Base-by-base conservation (phyloP, 2,888 invertebrate species). In the Amblyjoppa proteus region DNA sequence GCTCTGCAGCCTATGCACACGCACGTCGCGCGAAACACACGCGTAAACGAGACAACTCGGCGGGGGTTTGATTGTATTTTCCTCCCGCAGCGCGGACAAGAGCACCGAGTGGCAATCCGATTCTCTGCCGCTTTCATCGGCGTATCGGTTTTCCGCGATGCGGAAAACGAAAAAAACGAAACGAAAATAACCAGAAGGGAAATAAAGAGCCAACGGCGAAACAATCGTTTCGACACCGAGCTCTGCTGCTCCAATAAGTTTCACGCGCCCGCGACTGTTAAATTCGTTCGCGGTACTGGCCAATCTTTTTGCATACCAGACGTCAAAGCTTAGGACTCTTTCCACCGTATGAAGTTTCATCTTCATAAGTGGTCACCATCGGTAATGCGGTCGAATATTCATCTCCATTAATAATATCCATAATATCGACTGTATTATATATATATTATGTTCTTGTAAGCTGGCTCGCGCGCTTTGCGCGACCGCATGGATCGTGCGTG, bases 51-150 rank as follows among this genome's bases (percentile, higher is more conserved):
- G 77, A 71, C 25, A 71, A 71, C 53, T 73, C 73, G 73, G 71
- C 77, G 68, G 38, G 49, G 66, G 53, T 71, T 71, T 83, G 71
- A 83, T 83, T 77, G 70, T 71, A 64, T 71, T 71, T 71, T 69
- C 45, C 69, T 45, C 41, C 45, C 49, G n/a, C 9, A 69, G 69
- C 20, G 25, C 38, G 16, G 69, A 45, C 45, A 16, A 25, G 45
- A n/a, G 38, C 69, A 45, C 41, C 70, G 53, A 61, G 77, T 66
- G 71, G 38, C 83, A 71, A 77, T 53, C 66, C 28, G n/a, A 70
- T 38, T 56, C 71, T 53, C 56, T 74, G 69, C 11, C 61, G 13
- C 69, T 41, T 13, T 69, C 69, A 11, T 49, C 13, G 25, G 6
- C 1, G 49, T 49, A 49, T 49, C 69, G 28, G 69, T 20, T 45